Evolutionary conservation across 2,888 invertebrate genomes (phyloP), one percentile per base, ranked within the genome.

Genomic region (Brachypterus glaber): DNA sequence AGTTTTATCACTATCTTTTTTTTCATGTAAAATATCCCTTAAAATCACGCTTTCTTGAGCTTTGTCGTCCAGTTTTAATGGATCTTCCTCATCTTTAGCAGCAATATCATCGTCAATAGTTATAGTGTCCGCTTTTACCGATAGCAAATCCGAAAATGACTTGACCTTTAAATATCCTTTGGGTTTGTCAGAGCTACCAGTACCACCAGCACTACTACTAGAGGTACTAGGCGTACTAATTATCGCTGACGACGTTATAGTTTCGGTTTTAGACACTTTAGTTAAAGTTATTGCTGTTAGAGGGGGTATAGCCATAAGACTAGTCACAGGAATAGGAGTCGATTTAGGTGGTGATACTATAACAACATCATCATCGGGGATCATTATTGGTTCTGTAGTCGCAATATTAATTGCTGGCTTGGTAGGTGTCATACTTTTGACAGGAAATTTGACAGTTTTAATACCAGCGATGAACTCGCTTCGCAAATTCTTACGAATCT

Each of bases 401-500:
- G 34, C 37, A 21, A 44, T 12, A 1, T 31, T 36, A 17, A 64
- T 62, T 39, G 69, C 57, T 50, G 69, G 68, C 55, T 68, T 66
- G 67, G 47, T 68, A 60, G 53, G 68, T n/a, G n/a, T n/a, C n/a
- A n/a, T n/a, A n/a, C n/a, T n/a, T n/a, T n/a, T n/a, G n/a, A n/a
- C n/a, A 60, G 47, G 70, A 63, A 49, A 71, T 62, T 69, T 57
- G 11, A 61, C 48, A 24, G 55, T 63, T 32, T 58, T 51, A 21
- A 74, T 47, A 53, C 71, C 74, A 29, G 64, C 58, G 49, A 73
- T 71, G 40, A 74, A 68, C 33, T 73, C 75, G 29, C 67, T 68
- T 47, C 69, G 67, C 8, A 76, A 58, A 57, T 70, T 74, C 33
- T 73, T 71, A 31, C 71, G 59, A 17, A 76, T 69, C 55, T 74